Evolutionary conservation across 2,113 vertebrate species (phyloP).

Genomic region (Syngnathus floridae): DNA sequence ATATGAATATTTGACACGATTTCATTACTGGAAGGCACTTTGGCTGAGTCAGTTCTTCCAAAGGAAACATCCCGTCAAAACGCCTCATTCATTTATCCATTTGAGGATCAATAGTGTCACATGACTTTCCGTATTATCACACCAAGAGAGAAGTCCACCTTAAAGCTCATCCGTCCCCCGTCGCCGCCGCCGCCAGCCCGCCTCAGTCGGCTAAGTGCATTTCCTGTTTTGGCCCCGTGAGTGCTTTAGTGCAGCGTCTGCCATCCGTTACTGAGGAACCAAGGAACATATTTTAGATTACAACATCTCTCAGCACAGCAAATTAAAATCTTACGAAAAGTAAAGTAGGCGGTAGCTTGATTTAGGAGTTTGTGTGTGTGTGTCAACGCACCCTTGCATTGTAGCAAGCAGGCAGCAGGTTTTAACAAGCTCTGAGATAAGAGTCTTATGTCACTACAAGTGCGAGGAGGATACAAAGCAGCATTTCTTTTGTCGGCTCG

Average conservation of each 20-base stretch:
- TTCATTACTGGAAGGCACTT: neutral
- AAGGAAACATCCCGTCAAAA: neutral
- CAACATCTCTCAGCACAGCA: neutral
- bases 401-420: conserved; percentile 27
- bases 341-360: conserved; percentile 37
- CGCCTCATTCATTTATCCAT: neutral
- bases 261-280: neutral
- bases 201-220: conserved; percentile 52
- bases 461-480: conserved; percentile 1
- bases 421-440: conserved; percentile 65
- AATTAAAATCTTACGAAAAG: neutral
- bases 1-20: no score
- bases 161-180: neutral
- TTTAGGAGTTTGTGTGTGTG: conserved; percentile 20
- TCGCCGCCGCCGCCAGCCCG: conserved; percentile 9
- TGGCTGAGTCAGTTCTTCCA: neutral
- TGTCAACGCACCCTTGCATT: neutral
- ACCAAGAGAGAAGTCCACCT: neutral
- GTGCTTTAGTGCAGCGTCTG: conserved; percentile 42
- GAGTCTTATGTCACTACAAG: conserved; percentile 47
- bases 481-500: conserved; percentile 10
- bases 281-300: neutral
- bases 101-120: conserved; percentile 35
- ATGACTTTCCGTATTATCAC: conserved; percentile 33
- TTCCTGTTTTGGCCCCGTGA: conserved; percentile 49